Conservation (phyloP, 2,888 invertebrate species). For the Dendrolimus houi region DNA sequence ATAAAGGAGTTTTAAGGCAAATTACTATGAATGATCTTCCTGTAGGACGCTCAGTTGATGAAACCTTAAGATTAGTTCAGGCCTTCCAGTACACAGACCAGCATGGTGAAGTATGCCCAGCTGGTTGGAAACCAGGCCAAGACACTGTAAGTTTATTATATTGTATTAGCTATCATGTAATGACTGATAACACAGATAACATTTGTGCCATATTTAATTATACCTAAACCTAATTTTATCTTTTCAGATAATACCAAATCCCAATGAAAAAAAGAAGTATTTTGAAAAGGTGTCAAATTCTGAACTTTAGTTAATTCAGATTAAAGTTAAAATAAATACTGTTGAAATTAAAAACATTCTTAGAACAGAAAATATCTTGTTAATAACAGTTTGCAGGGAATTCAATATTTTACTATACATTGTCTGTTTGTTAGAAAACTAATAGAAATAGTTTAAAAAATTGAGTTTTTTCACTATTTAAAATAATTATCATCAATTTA, state of each 20-base stretch:
- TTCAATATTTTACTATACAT: too few relatives aligned
- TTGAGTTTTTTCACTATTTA: too few relatives aligned
- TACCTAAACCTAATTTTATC: constrained; percentile 13
- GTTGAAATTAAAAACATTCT: too few relatives aligned
- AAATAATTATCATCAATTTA: too few relatives aligned
- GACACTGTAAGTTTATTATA: constrained; percentile 82
- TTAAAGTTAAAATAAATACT: background rate
- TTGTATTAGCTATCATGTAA: constrained; percentile 1
- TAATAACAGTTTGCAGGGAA: too few relatives aligned
- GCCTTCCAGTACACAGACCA: constrained; percentile 96
- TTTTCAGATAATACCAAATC: constrained; percentile 88
- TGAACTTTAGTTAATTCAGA: background rate
- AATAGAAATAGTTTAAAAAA: too few relatives aligned
- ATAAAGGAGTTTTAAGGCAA: constrained; percentile 90
- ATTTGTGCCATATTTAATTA: constrained; percentile 1
- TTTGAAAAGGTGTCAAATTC: constrained; percentile 79
- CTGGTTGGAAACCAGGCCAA: constrained; percentile 96
- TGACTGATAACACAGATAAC: background rate
- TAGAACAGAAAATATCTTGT: too few relatives aligned
- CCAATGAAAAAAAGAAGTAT: constrained; percentile 86
- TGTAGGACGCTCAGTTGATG: constrained; percentile 94
- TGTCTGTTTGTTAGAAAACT: too few relatives aligned
- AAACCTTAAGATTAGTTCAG: constrained; percentile 94
- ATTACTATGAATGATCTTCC: constrained; percentile 98
- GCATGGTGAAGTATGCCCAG: constrained; percentile 96